Evolutionary conservation across 2,113 vertebrate species (phyloP), one percentile per base, ranked within the genome.

Genomic region (Malurus alboscapulatus): DNA sequence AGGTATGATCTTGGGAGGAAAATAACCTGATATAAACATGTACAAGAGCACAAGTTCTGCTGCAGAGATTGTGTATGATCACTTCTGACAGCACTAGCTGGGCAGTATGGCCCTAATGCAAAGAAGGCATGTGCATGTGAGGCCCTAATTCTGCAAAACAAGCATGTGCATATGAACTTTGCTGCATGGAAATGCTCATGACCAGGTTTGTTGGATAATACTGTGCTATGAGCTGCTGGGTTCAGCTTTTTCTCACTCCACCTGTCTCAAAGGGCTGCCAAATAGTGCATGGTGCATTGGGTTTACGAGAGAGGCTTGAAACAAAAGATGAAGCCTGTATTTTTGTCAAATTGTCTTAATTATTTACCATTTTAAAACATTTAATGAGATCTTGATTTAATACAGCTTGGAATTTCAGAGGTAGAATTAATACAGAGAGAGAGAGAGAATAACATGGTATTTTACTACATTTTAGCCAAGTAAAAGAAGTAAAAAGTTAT

Each of bases 1-100:
- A 98, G 98, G 98, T 99, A 97, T 1, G 18, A 22, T 80, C 51
- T 44, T 55, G 61, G 24, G 48, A 84, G 55, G 34, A 88, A 84
- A 83, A 38, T 5, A 76, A 38, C 5, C 36, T 25, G 26, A n/a
- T 44, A 42, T 15, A 78, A 87, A 51, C 34, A 42, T 1, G 10
- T 80, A 44, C 22, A 38, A 73, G 42, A 55, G 47, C 30, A 78
- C 22, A 21, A 16, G 29, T 73, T 9, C 72, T 84, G 55, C 75
- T 67, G 26, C n/a, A 57, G 45, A 61, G 32, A 10, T 47, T 36
- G 21, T 17, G 11, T 84, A 10, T 15, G 8, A 14, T 58, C 26
- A 9, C 53, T 84, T 61, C 11, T 55, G 27, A 26, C 26, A 40
- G 51, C 10, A 27, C 47, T 12, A 48, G 24, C 38, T 66, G 30